Evolutionary conservation across 2,797 vertebrate genomes (phyloP).

Genomic region (Helarctos malayanus): DNA sequence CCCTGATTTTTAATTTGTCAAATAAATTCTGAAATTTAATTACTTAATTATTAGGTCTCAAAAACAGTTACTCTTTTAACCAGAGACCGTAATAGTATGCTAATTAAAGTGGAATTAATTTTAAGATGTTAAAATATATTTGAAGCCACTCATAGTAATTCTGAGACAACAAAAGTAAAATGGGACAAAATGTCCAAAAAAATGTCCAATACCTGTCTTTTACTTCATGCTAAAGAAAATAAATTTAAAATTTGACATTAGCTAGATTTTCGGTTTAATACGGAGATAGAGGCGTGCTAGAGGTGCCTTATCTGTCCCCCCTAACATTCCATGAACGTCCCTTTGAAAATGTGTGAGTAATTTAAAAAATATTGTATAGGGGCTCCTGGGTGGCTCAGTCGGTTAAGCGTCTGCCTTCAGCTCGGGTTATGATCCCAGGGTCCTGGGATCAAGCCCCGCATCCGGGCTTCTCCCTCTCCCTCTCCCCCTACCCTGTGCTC

Average conservation of each 20-base stretch:
- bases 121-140: conserved; percentile 60
- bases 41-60: conserved; percentile 14
- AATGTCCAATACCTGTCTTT: neutral
- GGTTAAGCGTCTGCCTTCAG: neutral
- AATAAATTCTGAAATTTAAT: conserved; percentile 58
- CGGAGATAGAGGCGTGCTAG: neutral
- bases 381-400: neutral
- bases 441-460: neutral
- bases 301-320: neutral
- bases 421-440: neutral
- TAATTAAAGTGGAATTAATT: conserved; percentile 41
- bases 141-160: conserved; percentile 44
- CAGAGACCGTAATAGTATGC: neutral
- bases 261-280: neutral
- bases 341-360: neutral
- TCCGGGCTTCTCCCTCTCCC: neutral
- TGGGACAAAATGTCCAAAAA: neutral
- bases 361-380: neutral
- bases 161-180: conserved; percentile 16
- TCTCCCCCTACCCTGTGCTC: neutral
- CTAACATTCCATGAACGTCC: neutral
- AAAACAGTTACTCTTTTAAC: neutral
- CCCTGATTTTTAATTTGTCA: conserved; percentile 61
- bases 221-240: neutral
- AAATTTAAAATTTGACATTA: conserved; percentile 52